Base-by-base conservation (phyloP, 1,140 invertebrate species). In the Druon quercuslanigerum region DNA sequence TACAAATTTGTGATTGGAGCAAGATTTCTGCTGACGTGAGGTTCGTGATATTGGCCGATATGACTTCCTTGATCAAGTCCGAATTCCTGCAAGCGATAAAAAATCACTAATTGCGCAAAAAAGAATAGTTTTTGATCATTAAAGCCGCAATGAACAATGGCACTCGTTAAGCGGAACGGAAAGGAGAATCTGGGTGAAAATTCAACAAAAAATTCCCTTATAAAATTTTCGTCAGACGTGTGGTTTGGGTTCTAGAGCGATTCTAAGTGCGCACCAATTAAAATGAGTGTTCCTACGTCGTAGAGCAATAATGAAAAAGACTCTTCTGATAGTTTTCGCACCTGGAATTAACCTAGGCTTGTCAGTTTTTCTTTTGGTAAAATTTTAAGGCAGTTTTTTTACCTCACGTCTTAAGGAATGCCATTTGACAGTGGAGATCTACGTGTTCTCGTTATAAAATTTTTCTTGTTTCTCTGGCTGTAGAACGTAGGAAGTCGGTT, bases 401-500 rank as follows among this genome's bases (percentile, higher is more conserved):
- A 66, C 33, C 60, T 66, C 25, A 46, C 40, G 40, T 66, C 20
- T 19, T 8, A 12, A 9, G 12, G 60, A 16, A 16, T 66, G 25
- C 46, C 25, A 66, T 66, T 46, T 66, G 60, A 12, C 33, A 66
- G 33, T 66, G 25, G 57, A 66, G 46, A 66, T 66, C 60, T 66
- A 66, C 60, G 60, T 66, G 25, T 66, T 33, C 60, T 66, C 60
- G 25, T 40, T 66, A 66, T 66, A 33, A 13, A 66, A 33, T 66
- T 66, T 66, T 66, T 66, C 14, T 40, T 66, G 33, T 66, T 66
- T 40, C 40, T 33, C 60, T 66, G 25, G 60, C 60, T 66, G 16
- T 66, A 66, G 51, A 73, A 54, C 12, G 19, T 73, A 51, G 75
- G 78, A 82, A 82, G 84, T 83, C 82, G 74, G 73, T 74, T n/a